Percentiles rank a stretch among this genome's conserved stretches.
These are phyloP conservation scores for Ardeotis arabs DNA, from an alignment of 2,113 vertebrate species.

Conservation along the genomic window DNA sequence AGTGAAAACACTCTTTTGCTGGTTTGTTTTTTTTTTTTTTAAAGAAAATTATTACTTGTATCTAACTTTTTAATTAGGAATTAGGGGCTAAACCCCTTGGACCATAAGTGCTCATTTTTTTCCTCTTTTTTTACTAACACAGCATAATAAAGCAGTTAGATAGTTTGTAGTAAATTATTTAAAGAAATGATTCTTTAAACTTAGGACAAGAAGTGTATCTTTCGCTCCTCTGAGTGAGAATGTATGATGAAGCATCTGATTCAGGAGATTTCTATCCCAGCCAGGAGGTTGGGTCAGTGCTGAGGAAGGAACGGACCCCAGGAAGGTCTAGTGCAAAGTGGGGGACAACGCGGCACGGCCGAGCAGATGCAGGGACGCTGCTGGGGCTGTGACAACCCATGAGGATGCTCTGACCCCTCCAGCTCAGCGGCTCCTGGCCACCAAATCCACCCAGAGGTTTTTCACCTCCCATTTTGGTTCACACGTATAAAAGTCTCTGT, in stretches of 20 bases:
- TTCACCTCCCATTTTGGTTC: neutral
- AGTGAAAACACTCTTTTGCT: neutral
- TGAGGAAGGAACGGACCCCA: neutral
- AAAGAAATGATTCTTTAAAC: neutral
- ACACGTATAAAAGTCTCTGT: neutral
- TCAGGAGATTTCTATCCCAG: neutral
- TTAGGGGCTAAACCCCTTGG: neutral
- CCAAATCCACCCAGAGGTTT: neutral
- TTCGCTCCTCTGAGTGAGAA: neutral
- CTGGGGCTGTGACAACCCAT: neutral
- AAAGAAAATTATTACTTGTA: neutral
- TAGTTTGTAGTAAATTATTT: neutral
- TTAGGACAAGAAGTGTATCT: neutral
- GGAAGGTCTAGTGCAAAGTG: neutral
- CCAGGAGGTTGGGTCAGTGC: neutral
- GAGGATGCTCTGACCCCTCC: neutral
- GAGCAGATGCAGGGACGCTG: neutral
- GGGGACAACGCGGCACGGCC: accelerated
- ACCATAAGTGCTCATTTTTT: neutral
- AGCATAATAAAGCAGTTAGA: neutral
- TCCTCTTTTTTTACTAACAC: neutral
- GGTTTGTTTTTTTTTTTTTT: neutral
- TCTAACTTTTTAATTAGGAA: neutral
- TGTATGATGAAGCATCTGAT: neutral
- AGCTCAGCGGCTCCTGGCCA: neutral